These are phyloP conservation scores for Megaleporinus macrocephalus DNA, from an alignment of 2,113 vertebrate genomes.

Conservation along the genomic window DNA sequence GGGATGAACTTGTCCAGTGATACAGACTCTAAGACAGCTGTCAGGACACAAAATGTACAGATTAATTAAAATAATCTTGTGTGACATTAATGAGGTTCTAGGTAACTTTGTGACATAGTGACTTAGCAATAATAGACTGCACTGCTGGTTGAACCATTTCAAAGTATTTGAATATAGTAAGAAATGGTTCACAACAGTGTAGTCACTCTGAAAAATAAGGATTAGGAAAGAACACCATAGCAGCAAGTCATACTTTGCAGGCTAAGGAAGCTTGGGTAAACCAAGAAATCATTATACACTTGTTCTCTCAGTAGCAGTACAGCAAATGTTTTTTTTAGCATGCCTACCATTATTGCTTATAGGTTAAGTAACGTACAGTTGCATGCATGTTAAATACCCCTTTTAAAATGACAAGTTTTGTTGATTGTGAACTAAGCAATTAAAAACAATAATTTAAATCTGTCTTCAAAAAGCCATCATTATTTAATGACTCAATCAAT, in stretches of 20 bases:
- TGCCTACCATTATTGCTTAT: no score
- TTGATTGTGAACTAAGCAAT: no score
- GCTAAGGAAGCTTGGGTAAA: not conserved
- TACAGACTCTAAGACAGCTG: slow-evolving; percentile 86
- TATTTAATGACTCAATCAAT: no score
- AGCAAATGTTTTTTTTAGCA: not conserved
- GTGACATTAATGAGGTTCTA: not conserved
- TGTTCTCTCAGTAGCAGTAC: not conserved
- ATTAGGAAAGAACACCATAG: not conserved
- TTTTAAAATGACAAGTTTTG: no score
- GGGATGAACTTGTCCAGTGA: slow-evolving; percentile 86
- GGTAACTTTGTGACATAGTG: no score
- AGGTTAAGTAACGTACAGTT: no score
- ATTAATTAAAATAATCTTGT: not conserved
- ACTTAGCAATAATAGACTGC: not conserved
- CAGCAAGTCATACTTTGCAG: not conserved
- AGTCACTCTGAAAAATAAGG: not conserved
- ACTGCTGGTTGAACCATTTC: not conserved
- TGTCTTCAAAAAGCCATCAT: no score
- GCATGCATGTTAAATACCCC: no score
- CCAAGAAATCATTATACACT: not conserved
- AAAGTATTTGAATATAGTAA: not conserved
- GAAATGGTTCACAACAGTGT: not conserved
- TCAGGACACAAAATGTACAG: slow-evolving; percentile 34
- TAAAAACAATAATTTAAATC: no score